Percentiles rank a stretch among this genome's conserved stretches.
Evolutionary conservation across 2,888 invertebrate genomes (phyloP).

Genomic region (Habroteleia sp.): DNA sequence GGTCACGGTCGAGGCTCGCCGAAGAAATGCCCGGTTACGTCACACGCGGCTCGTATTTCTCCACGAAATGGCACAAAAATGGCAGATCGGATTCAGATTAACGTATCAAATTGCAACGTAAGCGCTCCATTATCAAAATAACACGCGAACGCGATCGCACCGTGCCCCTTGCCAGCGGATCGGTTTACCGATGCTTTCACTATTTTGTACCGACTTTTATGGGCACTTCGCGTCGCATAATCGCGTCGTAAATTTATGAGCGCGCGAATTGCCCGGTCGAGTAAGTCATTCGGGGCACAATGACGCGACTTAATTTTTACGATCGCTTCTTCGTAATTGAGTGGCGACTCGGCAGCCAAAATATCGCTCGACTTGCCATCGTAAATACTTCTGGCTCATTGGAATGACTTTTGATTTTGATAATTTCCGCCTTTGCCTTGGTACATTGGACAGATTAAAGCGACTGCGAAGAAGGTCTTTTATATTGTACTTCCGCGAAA

Average conservation of each 20-base stretch:
- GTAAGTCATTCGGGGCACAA: slow-evolving; percentile 37
- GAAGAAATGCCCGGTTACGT: slow-evolving; percentile 31
- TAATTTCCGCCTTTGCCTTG: too few species aligned
- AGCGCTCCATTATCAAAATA: slow-evolving; percentile 44
- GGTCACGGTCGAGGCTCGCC: slow-evolving; percentile 41
- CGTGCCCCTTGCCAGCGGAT: slow-evolving; percentile 23
- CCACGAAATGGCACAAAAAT: slow-evolving; percentile 39
- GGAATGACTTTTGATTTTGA: too few species aligned
- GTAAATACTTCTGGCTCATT: too few species aligned
- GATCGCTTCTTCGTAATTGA: too few species aligned
- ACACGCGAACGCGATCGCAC: slow-evolving; percentile 37
- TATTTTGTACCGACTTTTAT: slow-evolving; percentile 56
- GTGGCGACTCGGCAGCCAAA: too few species aligned
- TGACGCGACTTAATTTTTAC: slow-evolving; percentile 44
- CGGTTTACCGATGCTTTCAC: slow-evolving; percentile 55
- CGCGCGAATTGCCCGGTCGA: slow-evolving; percentile 39
- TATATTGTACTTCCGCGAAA: too few species aligned
- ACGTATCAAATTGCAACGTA: slow-evolving; percentile 44
- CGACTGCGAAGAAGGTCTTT: too few species aligned
- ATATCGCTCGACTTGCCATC: too few species aligned
- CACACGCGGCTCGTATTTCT: slow-evolving; percentile 38
- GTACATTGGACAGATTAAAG: too few species aligned
- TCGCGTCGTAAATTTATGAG: slow-evolving; percentile 58
- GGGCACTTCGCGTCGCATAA: slow-evolving; percentile 57
- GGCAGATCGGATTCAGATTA: slow-evolving; percentile 46